phyloP scores from a whole-genome alignment of 2,113 vertebrate genomes.

The Ceyx margarethae region DNA sequence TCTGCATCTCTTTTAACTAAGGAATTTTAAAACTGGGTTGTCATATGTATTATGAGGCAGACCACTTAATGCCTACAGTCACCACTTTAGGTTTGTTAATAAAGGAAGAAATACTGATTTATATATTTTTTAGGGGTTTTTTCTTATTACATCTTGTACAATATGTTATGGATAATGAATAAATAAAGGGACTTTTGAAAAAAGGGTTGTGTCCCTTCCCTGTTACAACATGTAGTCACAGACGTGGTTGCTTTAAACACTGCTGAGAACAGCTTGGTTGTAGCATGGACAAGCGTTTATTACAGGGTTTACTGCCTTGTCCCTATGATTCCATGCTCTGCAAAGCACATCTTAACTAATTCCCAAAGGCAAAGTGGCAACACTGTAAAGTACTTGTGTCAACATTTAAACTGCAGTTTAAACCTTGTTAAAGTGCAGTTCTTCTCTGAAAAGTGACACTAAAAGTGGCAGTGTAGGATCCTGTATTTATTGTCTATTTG shows the following conservation, averaged over 20 bases:
- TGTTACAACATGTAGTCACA: slow-evolving; percentile 5
- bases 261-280: slow-evolving; percentile 32
- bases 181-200: not conserved
- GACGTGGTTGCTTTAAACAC: slow-evolving; percentile 18
- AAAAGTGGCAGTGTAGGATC: slow-evolving; percentile 40
- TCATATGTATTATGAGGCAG: not conserved
- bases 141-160: not conserved
- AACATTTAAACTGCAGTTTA: slow-evolving; percentile 63
- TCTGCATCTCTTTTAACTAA: not conserved
- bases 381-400: slow-evolving; percentile 31
- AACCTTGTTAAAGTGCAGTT: not conserved
- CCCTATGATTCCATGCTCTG: slow-evolving; percentile 52
- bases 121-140: not conserved
- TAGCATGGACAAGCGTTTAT: slow-evolving; percentile 59
- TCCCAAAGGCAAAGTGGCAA: slow-evolving; percentile 70
- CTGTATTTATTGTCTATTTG: slow-evolving; percentile 30
- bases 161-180: not conserved
- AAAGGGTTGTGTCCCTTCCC: not conserved
- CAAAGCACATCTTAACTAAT: slow-evolving; percentile 63
- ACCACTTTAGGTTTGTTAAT: not conserved
- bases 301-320: slow-evolving; percentile 64
- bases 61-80: not conserved
- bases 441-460: slow-evolving; percentile 2
- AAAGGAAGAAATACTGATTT: not conserved
- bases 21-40: not conserved